These are phyloP conservation scores for Pteria penguin DNA, from an alignment of 2,888 invertebrate species.

Conservation along the genomic window DNA sequence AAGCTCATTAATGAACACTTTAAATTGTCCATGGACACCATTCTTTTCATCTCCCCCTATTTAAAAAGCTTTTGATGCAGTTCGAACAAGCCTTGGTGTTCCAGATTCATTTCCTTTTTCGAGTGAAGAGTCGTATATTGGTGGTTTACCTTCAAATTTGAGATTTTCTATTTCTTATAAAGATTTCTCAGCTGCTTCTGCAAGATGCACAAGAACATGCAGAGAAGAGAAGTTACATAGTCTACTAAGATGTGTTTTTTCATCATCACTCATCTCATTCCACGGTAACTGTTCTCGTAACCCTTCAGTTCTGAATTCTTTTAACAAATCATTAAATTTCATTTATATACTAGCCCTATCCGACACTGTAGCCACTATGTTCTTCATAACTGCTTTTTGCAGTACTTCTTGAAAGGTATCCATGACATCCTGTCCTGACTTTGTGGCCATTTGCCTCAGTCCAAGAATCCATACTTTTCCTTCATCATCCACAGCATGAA, in stretches of 20 bases:
- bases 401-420: slow-evolving; percentile 27
- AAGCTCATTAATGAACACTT: slow-evolving; percentile 11
- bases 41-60: slow-evolving; percentile 37
- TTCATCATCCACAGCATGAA: slow-evolving; percentile 46
- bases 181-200: slow-evolving; percentile 20
- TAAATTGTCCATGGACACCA: slow-evolving; percentile 19
- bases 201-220: slow-evolving; percentile 26
- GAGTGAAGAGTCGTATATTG: too few relatives aligned
- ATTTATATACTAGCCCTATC: slow-evolving; percentile 29
- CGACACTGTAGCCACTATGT: slow-evolving; percentile 35
- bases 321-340: slow-evolving; percentile 35
- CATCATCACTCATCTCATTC: slow-evolving; percentile 17
- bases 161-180: not conserved
- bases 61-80: slow-evolving; percentile 34
- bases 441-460: slow-evolving; percentile 46
- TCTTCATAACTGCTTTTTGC: slow-evolving; percentile 31
- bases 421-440: slow-evolving; percentile 40
- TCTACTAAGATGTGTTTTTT: slow-evolving; percentile 14
- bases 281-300: slow-evolving; percentile 25
- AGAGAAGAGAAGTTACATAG: too few relatives aligned
- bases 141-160: slow-evolving; percentile 8
- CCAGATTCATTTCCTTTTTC: slow-evolving; percentile 29
- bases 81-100: slow-evolving; percentile 31
- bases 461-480: slow-evolving; percentile 44
- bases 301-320: slow-evolving; percentile 28